phyloP scores from a whole-genome alignment of 2,888 invertebrate genomes.

The Bombylius discolor region DNA sequence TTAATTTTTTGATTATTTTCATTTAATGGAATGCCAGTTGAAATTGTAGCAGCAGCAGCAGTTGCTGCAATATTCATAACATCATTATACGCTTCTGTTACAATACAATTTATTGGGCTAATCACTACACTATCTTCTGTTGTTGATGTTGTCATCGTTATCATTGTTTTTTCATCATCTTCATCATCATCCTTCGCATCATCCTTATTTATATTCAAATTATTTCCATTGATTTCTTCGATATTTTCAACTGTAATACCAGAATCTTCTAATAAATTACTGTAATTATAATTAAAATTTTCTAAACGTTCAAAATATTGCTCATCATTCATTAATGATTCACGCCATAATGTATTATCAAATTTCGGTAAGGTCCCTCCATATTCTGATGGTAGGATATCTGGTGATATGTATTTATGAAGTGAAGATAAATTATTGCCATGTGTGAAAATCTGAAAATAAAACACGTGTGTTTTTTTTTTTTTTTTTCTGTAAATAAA shows the following conservation, averaged over 20 bases:
- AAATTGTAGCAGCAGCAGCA: no score
- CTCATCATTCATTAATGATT: constrained; percentile 31
- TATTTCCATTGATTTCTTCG: neutral
- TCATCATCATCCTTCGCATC: neutral
- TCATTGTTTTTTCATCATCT: no score
- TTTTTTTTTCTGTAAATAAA: no score
- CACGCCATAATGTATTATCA: constrained; percentile 34
- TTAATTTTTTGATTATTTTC: neutral
- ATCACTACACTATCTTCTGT: no score
- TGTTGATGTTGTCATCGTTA: no score
- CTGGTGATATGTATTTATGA: constrained; percentile 52
- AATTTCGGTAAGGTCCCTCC: constrained; percentile 19
- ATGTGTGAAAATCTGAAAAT: constrained; percentile 47
- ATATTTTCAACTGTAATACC: neutral
- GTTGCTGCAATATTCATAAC: no score
- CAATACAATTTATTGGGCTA: no score
- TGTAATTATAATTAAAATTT: constrained; percentile 6
- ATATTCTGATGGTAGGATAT: constrained; percentile 43
- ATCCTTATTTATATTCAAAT: neutral
- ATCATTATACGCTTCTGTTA: no score
- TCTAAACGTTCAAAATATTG: constrained; percentile 32
- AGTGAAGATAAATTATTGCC: constrained; percentile 51
- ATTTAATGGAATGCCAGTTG: neutral
- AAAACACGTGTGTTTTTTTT: neutral
- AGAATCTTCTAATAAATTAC: neutral